Conservation (phyloP, 2,888 invertebrate species). For the Orchestes rusci region DNA sequence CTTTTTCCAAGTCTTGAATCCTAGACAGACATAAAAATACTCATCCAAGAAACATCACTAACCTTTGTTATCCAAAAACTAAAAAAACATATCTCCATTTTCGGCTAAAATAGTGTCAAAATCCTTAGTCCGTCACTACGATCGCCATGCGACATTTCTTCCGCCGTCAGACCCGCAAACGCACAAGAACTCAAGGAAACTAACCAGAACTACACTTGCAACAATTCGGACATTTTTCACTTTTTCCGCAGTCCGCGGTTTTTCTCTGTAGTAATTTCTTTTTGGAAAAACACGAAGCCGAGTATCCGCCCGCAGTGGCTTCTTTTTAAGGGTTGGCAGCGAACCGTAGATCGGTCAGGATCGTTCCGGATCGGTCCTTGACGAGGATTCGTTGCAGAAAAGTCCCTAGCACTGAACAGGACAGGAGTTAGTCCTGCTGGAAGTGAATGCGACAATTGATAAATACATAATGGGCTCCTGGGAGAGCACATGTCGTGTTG, state of each 20-base stretch:
- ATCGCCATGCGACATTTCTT: constrained; percentile 10
- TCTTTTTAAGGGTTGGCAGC: constrained; percentile 22
- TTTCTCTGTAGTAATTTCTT: no score
- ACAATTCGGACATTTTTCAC: constrained; percentile 11
- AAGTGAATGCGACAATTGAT: no score
- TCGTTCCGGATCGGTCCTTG: constrained; percentile 12
- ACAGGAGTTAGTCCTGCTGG: no score
- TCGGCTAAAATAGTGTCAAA: constrained; percentile 21
- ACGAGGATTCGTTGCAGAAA: constrained; percentile 21
- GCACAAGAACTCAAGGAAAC: no score
- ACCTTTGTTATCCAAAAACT: constrained; percentile 21
- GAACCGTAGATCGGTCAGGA: constrained; percentile 11
- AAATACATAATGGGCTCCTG: no score
- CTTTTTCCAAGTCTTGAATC: no score
- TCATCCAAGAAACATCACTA: no score
- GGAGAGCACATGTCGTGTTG: no score
- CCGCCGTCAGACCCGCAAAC: constrained; percentile 11
- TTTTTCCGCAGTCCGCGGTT: no score
- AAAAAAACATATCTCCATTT: constrained; percentile 24
- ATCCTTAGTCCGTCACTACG: constrained; percentile 20
- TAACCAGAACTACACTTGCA: constrained; percentile 8
- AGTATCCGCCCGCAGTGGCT: constrained; percentile 23
- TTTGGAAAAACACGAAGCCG: no score
- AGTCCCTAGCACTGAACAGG: no score
- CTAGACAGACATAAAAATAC: no score